Conservation (phyloP, 1,140 invertebrate species). For the Atta colombica region DNA sequence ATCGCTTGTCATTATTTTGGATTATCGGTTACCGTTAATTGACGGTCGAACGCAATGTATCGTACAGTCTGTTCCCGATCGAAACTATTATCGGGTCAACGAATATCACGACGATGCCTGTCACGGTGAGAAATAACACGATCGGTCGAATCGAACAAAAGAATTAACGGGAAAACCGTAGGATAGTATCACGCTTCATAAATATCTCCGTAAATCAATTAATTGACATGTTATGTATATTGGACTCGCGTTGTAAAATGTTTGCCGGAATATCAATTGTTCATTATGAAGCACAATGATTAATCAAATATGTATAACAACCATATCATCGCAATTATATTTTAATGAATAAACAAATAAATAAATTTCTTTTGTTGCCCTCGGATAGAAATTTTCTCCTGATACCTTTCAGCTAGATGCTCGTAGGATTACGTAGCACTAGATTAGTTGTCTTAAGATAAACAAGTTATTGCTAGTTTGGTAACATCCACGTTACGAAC, state of each 20-base stretch:
- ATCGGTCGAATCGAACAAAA: constrained; percentile 57
- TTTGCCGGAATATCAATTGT: constrained; percentile 33
- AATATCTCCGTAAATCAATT: constrained; percentile 63
- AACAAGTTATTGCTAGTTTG: constrained; percentile 50
- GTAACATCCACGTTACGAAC: constrained; percentile 59
- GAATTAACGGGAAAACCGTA: constrained; percentile 58
- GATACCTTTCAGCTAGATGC: neutral
- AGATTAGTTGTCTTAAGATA: constrained; percentile 63
- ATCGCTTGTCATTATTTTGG: constrained; percentile 69
- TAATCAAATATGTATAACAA: constrained; percentile 22
- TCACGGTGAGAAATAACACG: constrained; percentile 64
- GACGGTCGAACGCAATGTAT: constrained; percentile 52
- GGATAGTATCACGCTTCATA: constrained; percentile 57
- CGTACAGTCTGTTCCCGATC: constrained; percentile 49
- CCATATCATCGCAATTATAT: constrained; percentile 20
- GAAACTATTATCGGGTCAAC: constrained; percentile 60
- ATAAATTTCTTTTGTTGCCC: neutral
- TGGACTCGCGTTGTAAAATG: constrained; percentile 31
- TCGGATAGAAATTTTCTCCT: neutral
- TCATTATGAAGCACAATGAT: constrained; percentile 41
- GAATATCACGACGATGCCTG: constrained; percentile 49
- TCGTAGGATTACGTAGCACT: constrained; percentile 19
- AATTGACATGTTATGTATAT: constrained; percentile 43
- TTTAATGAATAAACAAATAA: constrained; percentile 42
- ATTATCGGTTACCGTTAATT: constrained; percentile 71